Conservation (phyloP, 2,797 vertebrate genomes). For the Danio tinwini region DNA sequence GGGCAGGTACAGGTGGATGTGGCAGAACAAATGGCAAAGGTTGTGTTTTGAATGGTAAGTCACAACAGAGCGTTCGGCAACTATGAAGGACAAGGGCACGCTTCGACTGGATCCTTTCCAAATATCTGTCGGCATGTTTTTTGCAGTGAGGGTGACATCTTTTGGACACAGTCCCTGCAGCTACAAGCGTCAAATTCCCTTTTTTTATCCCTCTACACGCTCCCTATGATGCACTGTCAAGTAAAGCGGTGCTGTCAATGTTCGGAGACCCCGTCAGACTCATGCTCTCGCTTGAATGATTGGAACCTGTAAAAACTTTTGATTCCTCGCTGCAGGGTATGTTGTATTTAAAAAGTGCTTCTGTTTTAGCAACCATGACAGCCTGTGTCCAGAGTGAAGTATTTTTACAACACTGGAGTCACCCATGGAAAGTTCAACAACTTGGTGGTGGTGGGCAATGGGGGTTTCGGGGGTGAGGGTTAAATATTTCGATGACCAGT, state of each 20-base stretch:
- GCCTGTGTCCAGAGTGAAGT: neutral
- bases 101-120: constrained; percentile 19
- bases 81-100: constrained; percentile 12
- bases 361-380: neutral
- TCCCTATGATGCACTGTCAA: constrained; percentile 27
- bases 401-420: neutral
- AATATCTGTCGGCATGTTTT: constrained; percentile 19
- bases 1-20: constrained; percentile 23
- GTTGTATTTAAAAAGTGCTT: constrained; percentile 17
- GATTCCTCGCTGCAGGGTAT: constrained; percentile 22
- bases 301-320: constrained; percentile 12
- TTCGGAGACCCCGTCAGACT: constrained; percentile 25
- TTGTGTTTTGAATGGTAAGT: constrained; percentile 32
- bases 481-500: neutral
- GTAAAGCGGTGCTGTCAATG: neutral
- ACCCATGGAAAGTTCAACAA: neutral
- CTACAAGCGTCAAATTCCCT: constrained; percentile 20
- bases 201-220: neutral
- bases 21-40: constrained; percentile 41
- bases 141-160: constrained; percentile 30
- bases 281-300: constrained; percentile 17
- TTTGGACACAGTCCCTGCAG: constrained; percentile 33
- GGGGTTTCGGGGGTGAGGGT: neutral
- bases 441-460: no score
- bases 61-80: constrained; percentile 11